Conservation (phyloP, 2,888 invertebrate genomes). For the Lithophane leautieri region DNA sequence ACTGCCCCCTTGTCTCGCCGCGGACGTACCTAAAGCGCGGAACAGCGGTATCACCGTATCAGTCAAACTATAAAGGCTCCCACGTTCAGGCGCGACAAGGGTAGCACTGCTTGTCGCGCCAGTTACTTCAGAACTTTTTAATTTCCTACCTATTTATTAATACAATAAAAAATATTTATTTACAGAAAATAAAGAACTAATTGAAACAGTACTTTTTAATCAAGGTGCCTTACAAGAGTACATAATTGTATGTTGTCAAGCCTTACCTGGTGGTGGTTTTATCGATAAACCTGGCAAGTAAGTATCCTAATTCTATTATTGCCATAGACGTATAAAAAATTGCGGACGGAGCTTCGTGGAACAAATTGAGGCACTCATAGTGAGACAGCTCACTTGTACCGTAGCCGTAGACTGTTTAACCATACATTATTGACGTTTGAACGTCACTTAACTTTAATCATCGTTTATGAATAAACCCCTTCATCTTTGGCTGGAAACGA, state of each 20-base stretch:
- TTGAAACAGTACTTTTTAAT: conserved; percentile 93
- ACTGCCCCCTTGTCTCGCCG: no score
- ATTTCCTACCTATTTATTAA: not conserved
- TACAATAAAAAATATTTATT: conserved; percentile 44
- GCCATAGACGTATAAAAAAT: not conserved
- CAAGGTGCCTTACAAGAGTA: conserved; percentile 98
- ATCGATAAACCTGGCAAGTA: conserved; percentile 99
- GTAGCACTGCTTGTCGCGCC: no score
- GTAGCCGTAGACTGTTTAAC: no score
- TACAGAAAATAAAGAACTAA: conserved; percentile 85
- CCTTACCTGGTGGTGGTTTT: conserved; percentile 94
- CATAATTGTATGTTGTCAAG: conserved; percentile 97
- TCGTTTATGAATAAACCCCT: no score
- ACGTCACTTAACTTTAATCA: no score
- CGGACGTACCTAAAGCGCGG: no score
- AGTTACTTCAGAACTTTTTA: not conserved
- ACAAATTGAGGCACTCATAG: not conserved
- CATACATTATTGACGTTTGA: no score
- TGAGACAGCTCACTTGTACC: not conserved
- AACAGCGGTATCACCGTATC: no score
- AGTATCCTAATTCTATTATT: conserved; percentile 75
- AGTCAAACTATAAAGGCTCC: no score
- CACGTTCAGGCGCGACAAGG: no score
- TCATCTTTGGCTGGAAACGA: no score
- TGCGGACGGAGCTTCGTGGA: not conserved